Percentiles rank a stretch among this genome's conserved stretches.
Conservation (phyloP, 1,140 invertebrate species). For the Solenopsis invicta region DNA sequence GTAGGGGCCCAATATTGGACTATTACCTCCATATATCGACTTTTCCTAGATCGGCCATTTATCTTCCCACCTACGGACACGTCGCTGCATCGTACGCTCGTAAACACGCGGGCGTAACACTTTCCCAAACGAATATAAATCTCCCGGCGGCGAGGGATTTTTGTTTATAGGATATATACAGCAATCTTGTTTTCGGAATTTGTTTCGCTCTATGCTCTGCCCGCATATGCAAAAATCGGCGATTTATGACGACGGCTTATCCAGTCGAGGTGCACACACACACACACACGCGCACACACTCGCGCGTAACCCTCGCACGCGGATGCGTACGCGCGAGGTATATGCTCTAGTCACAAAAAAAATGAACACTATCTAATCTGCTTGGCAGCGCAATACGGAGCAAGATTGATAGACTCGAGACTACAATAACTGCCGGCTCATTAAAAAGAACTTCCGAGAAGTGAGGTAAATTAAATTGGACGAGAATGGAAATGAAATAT, state of each 20-base stretch:
- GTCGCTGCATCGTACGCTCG: slow-evolving; percentile 53
- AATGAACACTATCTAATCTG: slow-evolving; percentile 43
- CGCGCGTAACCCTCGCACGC: neutral
- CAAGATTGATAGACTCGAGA: slow-evolving; percentile 11
- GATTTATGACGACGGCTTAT: slow-evolving; percentile 37
- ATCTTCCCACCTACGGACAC: slow-evolving; percentile 19
- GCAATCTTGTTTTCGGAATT: slow-evolving; percentile 63
- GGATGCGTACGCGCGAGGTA: neutral
- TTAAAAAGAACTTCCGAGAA: neutral
- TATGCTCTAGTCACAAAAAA: slow-evolving; percentile 37
- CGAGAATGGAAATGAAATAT: neutral
- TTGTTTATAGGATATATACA: slow-evolving; percentile 47
- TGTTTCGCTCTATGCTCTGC: slow-evolving; percentile 43
- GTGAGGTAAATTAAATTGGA: neutral
- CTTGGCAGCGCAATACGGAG: neutral
- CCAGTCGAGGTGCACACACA: neutral
- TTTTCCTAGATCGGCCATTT: slow-evolving; percentile 52
- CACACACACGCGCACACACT: neutral
- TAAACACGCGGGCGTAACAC: slow-evolving; percentile 59
- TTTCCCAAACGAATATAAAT: slow-evolving; percentile 65
- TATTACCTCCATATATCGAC: slow-evolving; percentile 28
- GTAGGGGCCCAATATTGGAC: neutral
- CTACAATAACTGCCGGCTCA: neutral
- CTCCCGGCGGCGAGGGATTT: slow-evolving; percentile 52
- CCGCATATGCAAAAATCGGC: slow-evolving; percentile 57